Percentiles rank a stretch among this genome's conserved stretches.
These are phyloP conservation scores for Phrynosoma blainvillii DNA, from an alignment of 2,113 vertebrate species.

Conservation along the genomic window DNA sequence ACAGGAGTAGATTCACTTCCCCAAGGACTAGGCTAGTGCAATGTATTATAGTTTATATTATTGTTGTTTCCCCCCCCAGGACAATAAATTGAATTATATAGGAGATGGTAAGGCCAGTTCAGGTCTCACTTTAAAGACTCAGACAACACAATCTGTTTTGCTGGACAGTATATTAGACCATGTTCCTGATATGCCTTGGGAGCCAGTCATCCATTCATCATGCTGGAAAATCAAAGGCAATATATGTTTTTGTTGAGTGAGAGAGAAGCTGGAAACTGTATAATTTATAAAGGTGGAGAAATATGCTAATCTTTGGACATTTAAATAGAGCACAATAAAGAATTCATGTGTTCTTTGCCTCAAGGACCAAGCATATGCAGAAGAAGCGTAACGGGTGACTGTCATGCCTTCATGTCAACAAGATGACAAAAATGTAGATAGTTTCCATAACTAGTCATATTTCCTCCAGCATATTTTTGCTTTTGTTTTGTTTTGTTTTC, in stretches of 20 bases:
- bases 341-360: slow-evolving; percentile 60
- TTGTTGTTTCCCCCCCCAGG: slow-evolving; percentile 48
- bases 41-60: slow-evolving; percentile 70
- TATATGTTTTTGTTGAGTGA: slow-evolving; percentile 27
- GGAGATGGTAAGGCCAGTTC: slow-evolving; percentile 61
- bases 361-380: slow-evolving; percentile 40
- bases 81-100: slow-evolving; percentile 76
- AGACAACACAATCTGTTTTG: slow-evolving; percentile 46
- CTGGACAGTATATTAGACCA: neutral
- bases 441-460: neutral
- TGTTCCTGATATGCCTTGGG: slow-evolving; percentile 12
- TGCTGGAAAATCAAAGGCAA: slow-evolving; percentile 17
- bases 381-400: slow-evolving; percentile 39
- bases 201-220: neutral
- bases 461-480: slow-evolving; percentile 44
- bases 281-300: slow-evolving; percentile 44
- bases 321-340: slow-evolving; percentile 59
- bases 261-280: slow-evolving; percentile 32
- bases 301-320: slow-evolving; percentile 45
- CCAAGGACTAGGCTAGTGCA: slow-evolving; percentile 63
- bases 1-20: slow-evolving; percentile 63
- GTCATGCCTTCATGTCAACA: slow-evolving; percentile 23
- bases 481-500: neutral
- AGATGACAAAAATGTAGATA: slow-evolving; percentile 18
- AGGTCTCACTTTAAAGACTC: slow-evolving; percentile 55